Conservation (phyloP, 1,140 invertebrate genomes). For the Leptinotarsa undecemlineata region DNA sequence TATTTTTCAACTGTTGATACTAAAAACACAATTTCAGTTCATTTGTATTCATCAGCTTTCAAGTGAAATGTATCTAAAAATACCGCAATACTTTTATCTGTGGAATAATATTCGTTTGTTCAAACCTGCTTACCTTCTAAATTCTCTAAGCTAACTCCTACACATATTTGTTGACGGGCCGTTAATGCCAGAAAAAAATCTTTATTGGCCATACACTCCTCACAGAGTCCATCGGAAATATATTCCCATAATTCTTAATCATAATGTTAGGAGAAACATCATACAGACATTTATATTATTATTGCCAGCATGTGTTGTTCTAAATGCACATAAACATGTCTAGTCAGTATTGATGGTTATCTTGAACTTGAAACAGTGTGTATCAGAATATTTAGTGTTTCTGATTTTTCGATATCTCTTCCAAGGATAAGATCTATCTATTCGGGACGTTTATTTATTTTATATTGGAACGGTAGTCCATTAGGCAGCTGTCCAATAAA, state of each 20-base stretch:
- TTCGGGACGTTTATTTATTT: too few species aligned
- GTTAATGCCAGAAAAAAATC: neutral
- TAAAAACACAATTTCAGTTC: too few species aligned
- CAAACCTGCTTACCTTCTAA: neutral
- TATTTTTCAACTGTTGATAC: too few species aligned
- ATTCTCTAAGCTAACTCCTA: neutral
- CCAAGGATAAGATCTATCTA: too few species aligned
- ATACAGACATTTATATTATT: neutral
- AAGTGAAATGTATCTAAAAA: too few species aligned
- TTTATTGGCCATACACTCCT: neutral
- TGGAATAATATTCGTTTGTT: too few species aligned
- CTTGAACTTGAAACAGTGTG: neutral
- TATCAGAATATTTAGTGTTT: neutral
- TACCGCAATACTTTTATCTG: too few species aligned
- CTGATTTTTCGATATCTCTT: neutral
- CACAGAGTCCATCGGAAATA: neutral
- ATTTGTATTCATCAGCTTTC: too few species aligned
- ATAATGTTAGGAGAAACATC: neutral
- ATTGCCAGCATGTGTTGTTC: neutral
- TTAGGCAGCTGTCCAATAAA: too few species aligned
- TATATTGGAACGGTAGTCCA: too few species aligned
- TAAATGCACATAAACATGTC: neutral
- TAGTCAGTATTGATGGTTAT: neutral
- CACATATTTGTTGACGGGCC: neutral
- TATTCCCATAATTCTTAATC: neutral